A percentile compares a stretch with the other conserved stretches of the same genome.
Evolutionary conservation across 1,140 invertebrate species (phyloP).

Genomic region (Galleria mellonella): DNA sequence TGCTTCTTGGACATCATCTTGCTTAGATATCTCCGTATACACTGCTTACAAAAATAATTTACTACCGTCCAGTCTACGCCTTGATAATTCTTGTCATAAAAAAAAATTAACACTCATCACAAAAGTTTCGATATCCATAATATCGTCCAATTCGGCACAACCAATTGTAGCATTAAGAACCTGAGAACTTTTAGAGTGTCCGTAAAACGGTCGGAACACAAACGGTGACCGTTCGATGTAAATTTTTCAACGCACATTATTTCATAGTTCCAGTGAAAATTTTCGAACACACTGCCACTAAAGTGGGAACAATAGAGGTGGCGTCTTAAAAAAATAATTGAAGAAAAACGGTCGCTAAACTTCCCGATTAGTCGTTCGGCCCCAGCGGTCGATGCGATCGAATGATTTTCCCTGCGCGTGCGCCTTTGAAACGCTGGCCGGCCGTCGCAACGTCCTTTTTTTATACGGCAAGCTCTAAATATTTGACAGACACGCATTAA

Average conservation of each 20-base stretch:
- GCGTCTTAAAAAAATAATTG: not conserved
- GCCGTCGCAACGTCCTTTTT: conserved; percentile 55
- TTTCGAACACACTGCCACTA: not conserved
- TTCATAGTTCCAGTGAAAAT: not conserved
- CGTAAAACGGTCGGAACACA: conserved; percentile 18
- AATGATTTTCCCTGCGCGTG: conserved; percentile 63
- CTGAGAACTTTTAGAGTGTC: conserved; percentile 24
- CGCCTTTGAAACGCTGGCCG: conserved; percentile 39
- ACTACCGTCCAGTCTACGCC: conserved; percentile 11
- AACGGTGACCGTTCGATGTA: too few relatives aligned
- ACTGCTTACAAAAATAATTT: conserved; percentile 7
- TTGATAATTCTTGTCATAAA: conserved; percentile 5
- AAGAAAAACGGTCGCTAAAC: conserved; percentile 14
- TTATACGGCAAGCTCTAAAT: conserved; percentile 64
- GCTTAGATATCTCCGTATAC: conserved; percentile 29
- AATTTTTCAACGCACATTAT: too few relatives aligned
- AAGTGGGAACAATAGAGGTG: too few relatives aligned
- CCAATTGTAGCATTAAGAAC: conserved; percentile 10
- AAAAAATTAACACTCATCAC: conserved; percentile 7
- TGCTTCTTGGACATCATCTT: conserved; percentile 87
- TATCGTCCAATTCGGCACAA: not conserved
- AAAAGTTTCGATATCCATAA: conserved; percentile 3
- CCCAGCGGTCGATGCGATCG: conserved; percentile 40
- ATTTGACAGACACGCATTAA: conserved; percentile 63
- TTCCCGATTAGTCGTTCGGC: conserved; percentile 51